Conservation (phyloP, 2,888 invertebrate genomes). For the Drosophila buzzatii region DNA sequence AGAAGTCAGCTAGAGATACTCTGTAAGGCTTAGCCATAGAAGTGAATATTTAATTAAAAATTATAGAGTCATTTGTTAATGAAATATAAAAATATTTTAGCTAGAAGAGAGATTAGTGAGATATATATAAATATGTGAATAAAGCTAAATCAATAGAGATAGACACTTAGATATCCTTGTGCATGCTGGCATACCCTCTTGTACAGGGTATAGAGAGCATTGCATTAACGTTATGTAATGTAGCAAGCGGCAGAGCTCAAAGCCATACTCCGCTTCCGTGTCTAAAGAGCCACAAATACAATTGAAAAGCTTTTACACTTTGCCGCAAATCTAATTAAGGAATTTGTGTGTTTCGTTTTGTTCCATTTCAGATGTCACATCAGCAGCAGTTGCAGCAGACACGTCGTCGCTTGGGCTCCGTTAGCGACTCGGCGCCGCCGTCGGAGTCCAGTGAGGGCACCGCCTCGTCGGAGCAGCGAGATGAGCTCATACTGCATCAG, state of each 20-base stretch:
- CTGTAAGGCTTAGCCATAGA: neutral
- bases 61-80: too few species aligned
- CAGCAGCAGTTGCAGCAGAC: constrained; percentile 82
- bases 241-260: constrained; percentile 28
- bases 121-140: neutral
- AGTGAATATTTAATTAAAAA: fast-evolving
- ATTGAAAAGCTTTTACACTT: constrained; percentile 71
- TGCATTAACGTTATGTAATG: constrained; percentile 45
- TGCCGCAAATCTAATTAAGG: constrained; percentile 67
- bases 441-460: constrained; percentile 87
- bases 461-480: constrained; percentile 84
- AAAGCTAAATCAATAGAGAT: neutral
- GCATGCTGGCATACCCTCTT: neutral
- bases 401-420: constrained; percentile 87
- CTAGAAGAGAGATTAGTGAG: neutral
- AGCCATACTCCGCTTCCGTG: neutral
- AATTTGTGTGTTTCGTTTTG: constrained; percentile 11
- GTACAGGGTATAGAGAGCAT: constrained; percentile 29
- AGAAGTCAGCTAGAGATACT: neutral
- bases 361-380: constrained; percentile 74
- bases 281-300: constrained; percentile 6
- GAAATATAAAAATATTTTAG: neutral
- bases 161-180: too few species aligned
- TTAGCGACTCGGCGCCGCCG: constrained; percentile 87
- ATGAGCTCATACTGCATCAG: constrained; percentile 71